Evolutionary conservation across 2,888 invertebrate genomes (phyloP).

Genomic region (Drosophila nigricruria): DNA sequence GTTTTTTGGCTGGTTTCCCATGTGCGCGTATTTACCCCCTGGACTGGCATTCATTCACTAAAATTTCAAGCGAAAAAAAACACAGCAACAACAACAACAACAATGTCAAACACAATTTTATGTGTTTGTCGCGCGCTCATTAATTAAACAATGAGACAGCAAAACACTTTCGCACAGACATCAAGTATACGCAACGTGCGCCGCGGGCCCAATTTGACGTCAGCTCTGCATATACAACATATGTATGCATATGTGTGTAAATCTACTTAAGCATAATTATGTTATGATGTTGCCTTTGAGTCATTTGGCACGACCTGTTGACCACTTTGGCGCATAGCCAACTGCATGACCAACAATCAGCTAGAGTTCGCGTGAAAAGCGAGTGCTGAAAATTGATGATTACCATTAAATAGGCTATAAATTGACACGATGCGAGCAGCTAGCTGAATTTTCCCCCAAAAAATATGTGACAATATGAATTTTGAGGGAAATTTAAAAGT

Average conservation of each 20-base stretch:
- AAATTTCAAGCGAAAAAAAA: constrained; percentile 55
- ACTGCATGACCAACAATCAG: constrained; percentile 35
- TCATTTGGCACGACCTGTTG: constrained; percentile 61
- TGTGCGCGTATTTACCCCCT: constrained; percentile 11
- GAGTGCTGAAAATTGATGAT: constrained; percentile 17
- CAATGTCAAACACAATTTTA: constrained; percentile 23
- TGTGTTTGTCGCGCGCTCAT: constrained; percentile 50
- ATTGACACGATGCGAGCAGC: constrained; percentile 23
- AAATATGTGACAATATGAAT: constrained; percentile 42
- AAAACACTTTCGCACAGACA: constrained; percentile 7
- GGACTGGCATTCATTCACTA: constrained; percentile 59
- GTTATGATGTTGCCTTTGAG: constrained; percentile 22
- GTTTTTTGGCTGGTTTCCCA: not conserved
- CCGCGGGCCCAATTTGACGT: constrained; percentile 34
- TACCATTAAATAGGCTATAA: constrained; percentile 24
- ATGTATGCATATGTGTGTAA: not conserved
- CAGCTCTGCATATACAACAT: constrained; percentile 14
- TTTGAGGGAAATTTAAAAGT: constrained; percentile 29
- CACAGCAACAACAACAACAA: constrained; percentile 8
- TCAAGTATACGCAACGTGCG: constrained; percentile 36
- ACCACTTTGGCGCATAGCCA: constrained; percentile 59
- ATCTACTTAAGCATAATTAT: constrained; percentile 3
- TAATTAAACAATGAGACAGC: constrained; percentile 50
- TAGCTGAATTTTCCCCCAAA: constrained; percentile 35
- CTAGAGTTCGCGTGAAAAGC: constrained; percentile 51